phyloP scores from a whole-genome alignment of 2,113 vertebrate genomes.

The Stomatorhinus ivindoensis region DNA sequence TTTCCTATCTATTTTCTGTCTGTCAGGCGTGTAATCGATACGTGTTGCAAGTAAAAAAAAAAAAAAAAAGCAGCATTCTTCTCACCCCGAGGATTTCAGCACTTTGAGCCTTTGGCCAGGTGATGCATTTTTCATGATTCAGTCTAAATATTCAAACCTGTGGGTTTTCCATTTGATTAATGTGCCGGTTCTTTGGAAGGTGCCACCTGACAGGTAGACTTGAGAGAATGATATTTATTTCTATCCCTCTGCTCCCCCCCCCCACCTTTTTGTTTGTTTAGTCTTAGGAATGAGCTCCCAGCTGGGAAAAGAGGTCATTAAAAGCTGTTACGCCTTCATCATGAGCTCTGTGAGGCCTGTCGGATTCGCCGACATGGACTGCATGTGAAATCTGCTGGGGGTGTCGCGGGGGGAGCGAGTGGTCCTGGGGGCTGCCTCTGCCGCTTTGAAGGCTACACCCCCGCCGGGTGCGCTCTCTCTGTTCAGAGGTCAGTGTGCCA shows the following conservation, averaged over 20 bases:
- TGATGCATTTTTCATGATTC: constrained; percentile 32
- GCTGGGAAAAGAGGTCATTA: constrained; percentile 37
- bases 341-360: constrained; percentile 45
- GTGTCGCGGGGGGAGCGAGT: neutral
- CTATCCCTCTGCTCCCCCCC: constrained; percentile 30
- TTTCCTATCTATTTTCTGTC: constrained; percentile 10
- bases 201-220: constrained; percentile 46
- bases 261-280: constrained; percentile 34
- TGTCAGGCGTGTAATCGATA: constrained; percentile 54
- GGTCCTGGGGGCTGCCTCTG: neutral
- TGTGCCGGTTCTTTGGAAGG: constrained; percentile 36
- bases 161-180: constrained; percentile 42
- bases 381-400: neutral
- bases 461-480: neutral
- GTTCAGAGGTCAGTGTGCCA: neutral
- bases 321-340: constrained; percentile 40
- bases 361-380: constrained; percentile 18
- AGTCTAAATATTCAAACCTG: constrained; percentile 41
- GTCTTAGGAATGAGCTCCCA: constrained; percentile 38
- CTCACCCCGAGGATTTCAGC: constrained; percentile 40
- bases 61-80: neutral
- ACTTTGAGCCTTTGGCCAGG: constrained; percentile 28
- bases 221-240: constrained; percentile 46
- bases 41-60: constrained; percentile 39
- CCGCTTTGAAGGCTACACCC: neutral